Percentiles rank a stretch among this genome's conserved stretches.
These are phyloP conservation scores for Acropora yongei DNA, from an alignment of 64 coral and sea anemone species.

Conservation along the genomic window DNA sequence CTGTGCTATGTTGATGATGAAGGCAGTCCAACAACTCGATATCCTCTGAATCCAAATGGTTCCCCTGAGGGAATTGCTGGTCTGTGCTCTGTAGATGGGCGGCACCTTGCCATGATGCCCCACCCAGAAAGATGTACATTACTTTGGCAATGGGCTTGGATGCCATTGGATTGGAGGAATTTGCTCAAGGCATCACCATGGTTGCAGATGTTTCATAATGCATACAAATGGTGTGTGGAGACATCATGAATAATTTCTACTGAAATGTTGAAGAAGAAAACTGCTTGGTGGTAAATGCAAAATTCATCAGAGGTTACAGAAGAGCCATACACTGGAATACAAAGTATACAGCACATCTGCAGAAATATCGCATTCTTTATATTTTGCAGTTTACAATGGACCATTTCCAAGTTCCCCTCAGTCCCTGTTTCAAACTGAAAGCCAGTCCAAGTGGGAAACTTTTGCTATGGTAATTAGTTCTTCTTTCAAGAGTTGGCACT, in stretches of 20 bases:
- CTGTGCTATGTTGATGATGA: constrained; percentile 92
- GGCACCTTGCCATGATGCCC: constrained; percentile 99
- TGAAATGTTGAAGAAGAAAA: background rate
- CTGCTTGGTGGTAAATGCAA: too few species aligned
- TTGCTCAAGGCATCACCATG: constrained; percentile 81
- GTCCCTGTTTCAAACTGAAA: too few species aligned
- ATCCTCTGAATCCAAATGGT: constrained; percentile 95
- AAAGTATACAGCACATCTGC: too few species aligned
- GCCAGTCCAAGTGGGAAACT: too few species aligned
- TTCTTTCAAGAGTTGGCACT: too few species aligned
- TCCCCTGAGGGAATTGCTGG: constrained; percentile 92
- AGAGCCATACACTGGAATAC: too few species aligned
- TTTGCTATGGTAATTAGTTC: too few species aligned
- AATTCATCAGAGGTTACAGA: too few species aligned
- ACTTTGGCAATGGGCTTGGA: constrained; percentile 98
- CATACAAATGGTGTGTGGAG: constrained; percentile 86
- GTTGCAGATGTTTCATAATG: constrained; percentile 96
- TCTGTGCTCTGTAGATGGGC: constrained; percentile 92
- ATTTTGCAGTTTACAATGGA: too few species aligned
- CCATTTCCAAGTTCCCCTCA: too few species aligned
- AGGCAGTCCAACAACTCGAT: constrained; percentile 71
- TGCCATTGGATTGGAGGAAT: constrained; percentile 87
- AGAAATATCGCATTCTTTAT: too few species aligned
- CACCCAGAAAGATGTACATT: constrained; percentile 94
- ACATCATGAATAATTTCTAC: background rate